Evolutionary conservation across 2,888 invertebrate species (phyloP).

Genomic region (Hipparchia sbordonii): DNA sequence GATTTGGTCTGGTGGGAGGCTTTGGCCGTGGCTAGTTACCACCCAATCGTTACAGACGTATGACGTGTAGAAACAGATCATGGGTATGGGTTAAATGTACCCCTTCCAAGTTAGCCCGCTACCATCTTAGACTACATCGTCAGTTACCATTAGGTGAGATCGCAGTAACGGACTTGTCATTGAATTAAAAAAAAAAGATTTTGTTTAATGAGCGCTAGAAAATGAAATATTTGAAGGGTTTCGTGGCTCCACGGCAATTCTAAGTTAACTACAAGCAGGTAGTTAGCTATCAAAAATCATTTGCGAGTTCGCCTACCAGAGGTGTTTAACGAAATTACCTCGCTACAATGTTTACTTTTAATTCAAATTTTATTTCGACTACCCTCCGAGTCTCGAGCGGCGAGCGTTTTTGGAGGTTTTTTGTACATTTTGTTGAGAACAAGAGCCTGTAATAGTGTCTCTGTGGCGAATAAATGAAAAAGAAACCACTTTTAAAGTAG

Average conservation of each 20-base stretch:
- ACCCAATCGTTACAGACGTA: no score
- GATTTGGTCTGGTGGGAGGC: no score
- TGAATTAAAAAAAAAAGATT: no score
- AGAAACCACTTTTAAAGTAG: slow-evolving; percentile 10
- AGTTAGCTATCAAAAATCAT: slow-evolving; percentile 78
- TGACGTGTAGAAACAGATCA: no score
- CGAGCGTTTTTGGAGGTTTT: slow-evolving; percentile 33
- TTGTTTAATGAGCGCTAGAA: no score
- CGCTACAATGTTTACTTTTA: slow-evolving; percentile 77
- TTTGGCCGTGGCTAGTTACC: no score
- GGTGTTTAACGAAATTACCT: slow-evolving; percentile 67
- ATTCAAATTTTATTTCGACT: slow-evolving; percentile 76
- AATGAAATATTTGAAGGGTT: slow-evolving; percentile 2
- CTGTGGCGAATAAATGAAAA: neutral
- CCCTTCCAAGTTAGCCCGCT: no score
- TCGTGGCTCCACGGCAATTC: slow-evolving; percentile 54
- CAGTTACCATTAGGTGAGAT: no score
- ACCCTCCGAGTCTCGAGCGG: slow-evolving; percentile 45
- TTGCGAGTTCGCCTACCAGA: slow-evolving; percentile 66
- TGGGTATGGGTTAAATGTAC: no score
- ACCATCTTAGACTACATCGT: no score
- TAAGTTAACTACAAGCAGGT: slow-evolving; percentile 74
- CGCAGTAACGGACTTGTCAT: no score
- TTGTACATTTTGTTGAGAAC: slow-evolving; percentile 8
- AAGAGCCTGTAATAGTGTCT: slow-evolving; percentile 7